Conservation (phyloP, 2,113 vertebrate genomes). For the Callopanchax toddi region DNA sequence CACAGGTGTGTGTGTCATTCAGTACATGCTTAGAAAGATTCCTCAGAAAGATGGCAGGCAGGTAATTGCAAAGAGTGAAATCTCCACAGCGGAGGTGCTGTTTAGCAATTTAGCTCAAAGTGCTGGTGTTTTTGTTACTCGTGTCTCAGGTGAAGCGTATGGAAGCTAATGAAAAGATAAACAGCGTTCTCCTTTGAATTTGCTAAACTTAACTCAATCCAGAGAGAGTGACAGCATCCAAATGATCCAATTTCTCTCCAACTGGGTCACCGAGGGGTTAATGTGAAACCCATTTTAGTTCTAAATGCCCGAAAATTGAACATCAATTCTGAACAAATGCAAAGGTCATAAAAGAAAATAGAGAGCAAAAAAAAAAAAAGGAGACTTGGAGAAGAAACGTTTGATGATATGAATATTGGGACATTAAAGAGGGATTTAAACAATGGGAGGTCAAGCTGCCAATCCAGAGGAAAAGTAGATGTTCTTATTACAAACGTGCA, state of each 20-base stretch:
- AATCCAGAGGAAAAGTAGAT: not conserved
- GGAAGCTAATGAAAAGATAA: constrained; percentile 28
- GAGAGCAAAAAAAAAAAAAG: constrained; percentile 25
- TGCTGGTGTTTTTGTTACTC: not conserved
- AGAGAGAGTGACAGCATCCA: constrained; percentile 51
- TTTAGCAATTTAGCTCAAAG: constrained; percentile 25
- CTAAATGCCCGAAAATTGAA: constrained; percentile 74
- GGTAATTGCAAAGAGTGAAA: constrained; percentile 13
- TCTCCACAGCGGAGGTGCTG: not conserved
- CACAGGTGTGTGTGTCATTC: not conserved
- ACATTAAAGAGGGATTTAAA: constrained; percentile 8
- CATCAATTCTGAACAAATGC: constrained; percentile 70
- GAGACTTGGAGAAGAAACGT: constrained; percentile 41
- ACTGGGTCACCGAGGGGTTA: constrained; percentile 55
- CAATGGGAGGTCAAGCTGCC: not conserved
- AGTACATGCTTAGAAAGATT: not conserved
- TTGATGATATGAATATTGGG: constrained; percentile 44
- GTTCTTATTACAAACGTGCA: not conserved
- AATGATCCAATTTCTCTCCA: constrained; percentile 50
- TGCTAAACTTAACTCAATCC: constrained; percentile 20
- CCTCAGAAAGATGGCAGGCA: constrained; percentile 5
- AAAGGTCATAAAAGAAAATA: constrained; percentile 69
- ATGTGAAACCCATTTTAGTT: constrained; percentile 63
- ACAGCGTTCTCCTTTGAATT: constrained; percentile 23
- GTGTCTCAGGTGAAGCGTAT: constrained; percentile 13